These are phyloP conservation scores for Ara ararauna DNA, from an alignment of 2,797 vertebrate species.

Conservation along the genomic window DNA sequence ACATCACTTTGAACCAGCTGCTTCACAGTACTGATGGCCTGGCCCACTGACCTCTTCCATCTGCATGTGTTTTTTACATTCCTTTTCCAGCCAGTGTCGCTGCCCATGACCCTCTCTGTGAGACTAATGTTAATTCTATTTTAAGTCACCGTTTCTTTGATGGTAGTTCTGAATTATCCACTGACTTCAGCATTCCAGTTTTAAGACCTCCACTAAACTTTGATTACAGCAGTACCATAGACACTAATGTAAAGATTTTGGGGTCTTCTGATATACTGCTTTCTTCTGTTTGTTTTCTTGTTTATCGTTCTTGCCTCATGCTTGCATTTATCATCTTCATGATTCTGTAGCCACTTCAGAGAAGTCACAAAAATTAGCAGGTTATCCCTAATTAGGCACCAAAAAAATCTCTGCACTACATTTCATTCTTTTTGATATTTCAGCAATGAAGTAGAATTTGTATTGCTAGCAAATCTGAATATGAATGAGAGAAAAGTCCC, in stretches of 20 bases:
- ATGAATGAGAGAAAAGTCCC: neutral
- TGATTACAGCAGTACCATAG: neutral
- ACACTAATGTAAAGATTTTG: neutral
- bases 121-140: neutral
- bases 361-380: neutral
- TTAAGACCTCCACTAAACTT: neutral
- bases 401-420: neutral
- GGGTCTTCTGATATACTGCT: neutral
- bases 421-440: neutral
- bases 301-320: neutral
- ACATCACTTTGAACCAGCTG: neutral
- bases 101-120: neutral
- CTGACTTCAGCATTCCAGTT: neutral
- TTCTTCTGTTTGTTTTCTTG: neutral
- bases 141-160: neutral
- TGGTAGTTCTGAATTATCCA: neutral
- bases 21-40: neutral
- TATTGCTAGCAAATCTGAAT: neutral
- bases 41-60: neutral
- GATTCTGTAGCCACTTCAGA: neutral
- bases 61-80: neutral
- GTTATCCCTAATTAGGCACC: neutral
- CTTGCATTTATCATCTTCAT: neutral
- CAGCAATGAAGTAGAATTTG: neutral
- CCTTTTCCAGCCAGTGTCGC: neutral